Conservation (phyloP, 2,113 vertebrate species). For the Takifugu flavidus region DNA sequence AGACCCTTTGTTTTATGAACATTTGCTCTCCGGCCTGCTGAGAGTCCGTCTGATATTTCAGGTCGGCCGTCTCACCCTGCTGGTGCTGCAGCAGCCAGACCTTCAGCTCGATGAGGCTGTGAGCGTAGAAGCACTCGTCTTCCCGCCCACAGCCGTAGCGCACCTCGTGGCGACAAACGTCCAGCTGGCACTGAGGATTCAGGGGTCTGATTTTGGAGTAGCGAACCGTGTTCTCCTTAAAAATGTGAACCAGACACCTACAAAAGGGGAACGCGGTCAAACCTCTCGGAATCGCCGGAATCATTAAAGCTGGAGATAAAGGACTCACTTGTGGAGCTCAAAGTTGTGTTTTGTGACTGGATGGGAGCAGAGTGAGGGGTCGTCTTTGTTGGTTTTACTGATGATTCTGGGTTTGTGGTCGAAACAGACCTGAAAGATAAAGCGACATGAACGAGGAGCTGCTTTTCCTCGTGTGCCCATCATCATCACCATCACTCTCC, state of each 20-base stretch:
- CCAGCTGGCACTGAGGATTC: conserved; percentile 79
- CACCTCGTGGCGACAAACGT: conserved; percentile 93
- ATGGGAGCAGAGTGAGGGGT: conserved; percentile 87
- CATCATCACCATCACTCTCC: too few species aligned
- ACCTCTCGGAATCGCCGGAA: not conserved
- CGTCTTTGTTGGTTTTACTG: conserved; percentile 95
- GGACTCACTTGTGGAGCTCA: conserved; percentile 92
- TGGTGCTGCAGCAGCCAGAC: conserved; percentile 95
- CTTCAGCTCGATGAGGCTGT: conserved; percentile 93
- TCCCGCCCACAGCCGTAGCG: conserved; percentile 92
- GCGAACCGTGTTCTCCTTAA: conserved; percentile 87
- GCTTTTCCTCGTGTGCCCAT: not conserved
- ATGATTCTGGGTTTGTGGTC: conserved; percentile 99
- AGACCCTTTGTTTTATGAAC: not conserved
- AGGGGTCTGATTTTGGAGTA: conserved; percentile 91
- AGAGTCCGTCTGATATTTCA: too few species aligned
- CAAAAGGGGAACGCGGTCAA: not conserved
- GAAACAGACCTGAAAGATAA: conserved; percentile 87
- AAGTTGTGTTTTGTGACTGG: conserved; percentile 90
- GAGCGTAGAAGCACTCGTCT: conserved; percentile 93
- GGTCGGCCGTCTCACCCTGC: conserved; percentile 70
- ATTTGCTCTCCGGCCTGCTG: not conserved
- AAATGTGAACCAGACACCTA: conserved; percentile 97
- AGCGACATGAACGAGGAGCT: not conserved
- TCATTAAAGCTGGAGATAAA: not conserved